These are phyloP conservation scores for Passer montanus DNA, from an alignment of 2,113 vertebrate species.

Conservation along the genomic window DNA sequence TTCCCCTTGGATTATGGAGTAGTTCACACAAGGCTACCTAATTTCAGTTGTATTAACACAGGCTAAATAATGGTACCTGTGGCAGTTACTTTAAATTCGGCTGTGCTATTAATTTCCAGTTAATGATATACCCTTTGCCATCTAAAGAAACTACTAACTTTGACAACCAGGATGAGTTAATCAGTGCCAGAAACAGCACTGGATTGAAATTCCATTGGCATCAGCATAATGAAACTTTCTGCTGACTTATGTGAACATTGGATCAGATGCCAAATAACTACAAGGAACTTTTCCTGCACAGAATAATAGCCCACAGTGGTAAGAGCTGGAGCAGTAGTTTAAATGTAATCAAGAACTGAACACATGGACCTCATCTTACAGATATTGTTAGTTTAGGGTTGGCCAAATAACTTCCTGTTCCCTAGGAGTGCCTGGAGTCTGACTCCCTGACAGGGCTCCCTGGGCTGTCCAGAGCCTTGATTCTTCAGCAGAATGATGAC, in stretches of 20 bases:
- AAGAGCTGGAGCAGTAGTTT: neutral
- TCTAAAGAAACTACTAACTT: neutral
- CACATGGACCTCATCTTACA: neutral
- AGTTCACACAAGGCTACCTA: neutral
- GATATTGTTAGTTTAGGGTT: neutral
- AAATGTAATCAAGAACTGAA: neutral
- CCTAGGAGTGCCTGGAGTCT: accelerated
- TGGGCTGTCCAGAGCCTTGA: neutral
- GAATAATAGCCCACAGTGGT: neutral
- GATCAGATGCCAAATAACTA: neutral
- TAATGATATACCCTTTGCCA: neutral
- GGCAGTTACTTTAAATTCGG: neutral
- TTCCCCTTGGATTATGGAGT: neutral
- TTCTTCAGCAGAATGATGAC: neutral
- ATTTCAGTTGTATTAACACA: neutral
- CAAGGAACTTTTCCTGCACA: neutral
- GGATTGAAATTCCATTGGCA: constrained; percentile 10
- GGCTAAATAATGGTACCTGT: neutral
- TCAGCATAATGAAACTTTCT: constrained; percentile 41
- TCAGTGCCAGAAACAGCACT: neutral
- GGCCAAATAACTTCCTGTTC: neutral
- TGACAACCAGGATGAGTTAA: neutral
- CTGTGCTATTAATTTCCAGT: neutral
- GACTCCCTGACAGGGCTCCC: neutral
- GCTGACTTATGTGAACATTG: neutral